phyloP scores from a whole-genome alignment of 2,113 vertebrate species.

The Thinocorus orbignyianus region DNA sequence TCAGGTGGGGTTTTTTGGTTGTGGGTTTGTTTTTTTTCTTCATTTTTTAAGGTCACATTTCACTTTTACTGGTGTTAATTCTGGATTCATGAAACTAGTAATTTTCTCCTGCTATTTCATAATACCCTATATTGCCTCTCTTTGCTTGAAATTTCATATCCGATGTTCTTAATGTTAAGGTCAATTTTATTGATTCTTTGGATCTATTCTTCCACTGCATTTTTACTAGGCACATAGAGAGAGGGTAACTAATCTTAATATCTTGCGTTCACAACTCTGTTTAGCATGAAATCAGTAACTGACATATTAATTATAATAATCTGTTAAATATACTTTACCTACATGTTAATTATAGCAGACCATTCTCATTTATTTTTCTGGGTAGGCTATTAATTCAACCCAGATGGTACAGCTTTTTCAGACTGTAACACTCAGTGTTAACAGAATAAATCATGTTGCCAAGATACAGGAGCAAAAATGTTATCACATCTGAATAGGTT shows the following conservation, averaged over 20 bases:
- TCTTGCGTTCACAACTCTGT: conserved; percentile 76
- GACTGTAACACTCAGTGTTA: conserved; percentile 76
- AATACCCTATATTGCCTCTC: conserved; percentile 4
- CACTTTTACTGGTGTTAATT: conserved; percentile 52
- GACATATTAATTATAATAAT: conserved; percentile 86
- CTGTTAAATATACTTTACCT: conserved; percentile 85
- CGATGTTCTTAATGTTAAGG: conserved; percentile 70
- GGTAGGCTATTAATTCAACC: conserved; percentile 83
- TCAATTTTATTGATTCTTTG: conserved; percentile 75
- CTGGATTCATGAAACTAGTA: conserved; percentile 50
- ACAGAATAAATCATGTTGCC: conserved; percentile 83
- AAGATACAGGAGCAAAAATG: conserved; percentile 81
- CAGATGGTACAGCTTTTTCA: conserved; percentile 82
- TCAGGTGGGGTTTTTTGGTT: background rate
- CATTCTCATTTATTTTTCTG: conserved; percentile 82
- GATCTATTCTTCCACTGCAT: conserved; percentile 52
- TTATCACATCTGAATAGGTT: conserved; percentile 80
- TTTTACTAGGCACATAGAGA: conserved; percentile 46
- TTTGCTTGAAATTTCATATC: conserved; percentile 66
- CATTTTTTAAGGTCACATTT: conserved; percentile 12
- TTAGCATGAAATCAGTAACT: conserved; percentile 80
- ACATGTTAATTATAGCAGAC: conserved; percentile 81
- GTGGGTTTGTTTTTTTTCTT: background rate
- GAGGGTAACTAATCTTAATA: conserved; percentile 75
- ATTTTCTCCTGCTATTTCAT: conserved; percentile 50